phyloP scores from a whole-genome alignment of 1,140 invertebrate species.

The Zaprionus ornatus region DNA sequence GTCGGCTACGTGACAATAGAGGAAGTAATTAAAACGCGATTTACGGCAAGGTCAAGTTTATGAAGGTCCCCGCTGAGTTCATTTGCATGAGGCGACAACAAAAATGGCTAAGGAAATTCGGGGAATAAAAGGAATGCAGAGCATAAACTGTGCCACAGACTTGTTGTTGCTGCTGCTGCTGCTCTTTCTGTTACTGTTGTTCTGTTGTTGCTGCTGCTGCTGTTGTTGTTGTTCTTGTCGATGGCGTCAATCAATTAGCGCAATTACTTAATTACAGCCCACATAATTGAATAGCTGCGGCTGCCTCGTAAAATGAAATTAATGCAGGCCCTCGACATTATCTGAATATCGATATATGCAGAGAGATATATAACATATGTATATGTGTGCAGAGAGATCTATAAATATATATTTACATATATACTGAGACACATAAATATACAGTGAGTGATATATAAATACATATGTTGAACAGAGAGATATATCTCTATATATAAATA shows the following conservation, averaged over 20 bases:
- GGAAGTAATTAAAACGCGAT: slow-evolving; percentile 81
- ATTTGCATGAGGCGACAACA: slow-evolving; percentile 55
- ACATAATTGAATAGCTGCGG: slow-evolving; percentile 68
- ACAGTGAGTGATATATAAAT: not conserved
- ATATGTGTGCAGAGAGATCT: not conserved
- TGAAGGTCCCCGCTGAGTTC: slow-evolving; percentile 71
- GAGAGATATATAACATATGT: too few species aligned
- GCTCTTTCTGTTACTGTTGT: not conserved
- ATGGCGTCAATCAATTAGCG: slow-evolving; percentile 74
- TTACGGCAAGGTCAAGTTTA: slow-evolving; percentile 79
- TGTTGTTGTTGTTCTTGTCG: slow-evolving; percentile 15
- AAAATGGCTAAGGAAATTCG: not conserved
- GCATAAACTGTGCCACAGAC: not conserved
- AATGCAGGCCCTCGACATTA: not conserved
- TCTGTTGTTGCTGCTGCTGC: not conserved
- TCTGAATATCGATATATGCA: not conserved
- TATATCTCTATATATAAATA: not conserved
- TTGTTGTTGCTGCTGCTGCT: slow-evolving; percentile 4
- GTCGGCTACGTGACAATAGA: slow-evolving; percentile 74
- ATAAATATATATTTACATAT: not conserved
- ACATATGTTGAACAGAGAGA: too few species aligned
- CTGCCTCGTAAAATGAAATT: slow-evolving; percentile 42
- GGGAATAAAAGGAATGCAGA: slow-evolving; percentile 24
- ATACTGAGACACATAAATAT: not conserved
- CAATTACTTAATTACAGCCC: slow-evolving; percentile 78